phyloP scores from a whole-genome alignment of 2,797 vertebrate species.

The Atherinosoma microstoma region DNA sequence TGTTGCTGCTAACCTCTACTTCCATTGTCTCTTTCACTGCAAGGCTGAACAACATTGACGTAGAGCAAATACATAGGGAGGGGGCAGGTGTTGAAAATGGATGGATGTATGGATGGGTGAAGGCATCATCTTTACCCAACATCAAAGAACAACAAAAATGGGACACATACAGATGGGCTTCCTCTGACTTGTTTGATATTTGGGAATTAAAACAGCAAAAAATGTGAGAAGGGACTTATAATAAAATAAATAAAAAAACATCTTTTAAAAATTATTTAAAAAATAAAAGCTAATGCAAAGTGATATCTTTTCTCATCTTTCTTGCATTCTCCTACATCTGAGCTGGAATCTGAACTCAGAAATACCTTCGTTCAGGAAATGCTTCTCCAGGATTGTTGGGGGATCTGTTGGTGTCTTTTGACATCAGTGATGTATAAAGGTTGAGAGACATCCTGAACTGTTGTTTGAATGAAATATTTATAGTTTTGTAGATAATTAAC shows the following conservation, averaged over 20 bases:
- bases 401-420: neutral
- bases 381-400: neutral
- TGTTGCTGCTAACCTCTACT: neutral
- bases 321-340: neutral
- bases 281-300: neutral
- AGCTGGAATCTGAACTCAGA: neutral
- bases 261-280: neutral
- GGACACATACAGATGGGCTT: neutral
- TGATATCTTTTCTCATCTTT: neutral
- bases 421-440: neutral
- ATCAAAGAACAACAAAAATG: neutral
- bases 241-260: neutral
- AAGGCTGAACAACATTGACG: too few species aligned
- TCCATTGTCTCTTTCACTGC: conserved; percentile 2
- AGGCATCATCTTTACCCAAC: conserved; percentile 1
- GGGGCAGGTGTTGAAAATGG: neutral
- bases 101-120: neutral
- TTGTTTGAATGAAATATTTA: neutral
- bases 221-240: neutral
- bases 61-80: too few species aligned
- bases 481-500: too few species aligned
- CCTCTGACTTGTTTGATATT: neutral
- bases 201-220: neutral
- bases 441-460: neutral
- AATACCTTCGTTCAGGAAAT: neutral